phyloP scores from a whole-genome alignment of 2,797 vertebrate genomes.

The Enteromius paludinosus region DNA sequence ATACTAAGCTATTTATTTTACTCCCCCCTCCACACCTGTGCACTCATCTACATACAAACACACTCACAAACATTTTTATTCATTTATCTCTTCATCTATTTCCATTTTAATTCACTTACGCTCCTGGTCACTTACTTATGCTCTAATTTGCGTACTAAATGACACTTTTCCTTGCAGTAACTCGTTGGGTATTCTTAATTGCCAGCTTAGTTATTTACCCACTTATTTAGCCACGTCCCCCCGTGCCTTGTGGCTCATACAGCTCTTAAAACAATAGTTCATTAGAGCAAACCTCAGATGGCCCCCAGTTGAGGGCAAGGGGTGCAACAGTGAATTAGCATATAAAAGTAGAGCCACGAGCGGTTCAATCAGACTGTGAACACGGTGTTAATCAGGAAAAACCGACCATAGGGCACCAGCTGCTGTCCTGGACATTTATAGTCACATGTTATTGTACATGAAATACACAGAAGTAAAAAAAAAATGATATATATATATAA shows the following conservation, averaged over 20 bases:
- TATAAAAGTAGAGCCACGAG: constrained; percentile 20
- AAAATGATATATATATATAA: background rate
- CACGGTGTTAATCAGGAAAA: constrained; percentile 19
- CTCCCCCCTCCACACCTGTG: constrained; percentile 72
- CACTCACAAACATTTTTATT: constrained; percentile 65
- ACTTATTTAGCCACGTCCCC: constrained; percentile 42
- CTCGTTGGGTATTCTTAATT: constrained; percentile 51
- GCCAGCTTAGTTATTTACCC: constrained; percentile 52
- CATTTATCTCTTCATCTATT: constrained; percentile 80
- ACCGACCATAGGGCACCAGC: constrained; percentile 14
- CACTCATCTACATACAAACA: constrained; percentile 78
- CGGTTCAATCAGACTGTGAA: constrained; percentile 29
- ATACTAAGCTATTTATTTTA: constrained; percentile 81
- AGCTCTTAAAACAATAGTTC: constrained; percentile 40
- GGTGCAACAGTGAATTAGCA: constrained; percentile 44
- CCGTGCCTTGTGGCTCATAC: constrained; percentile 23
- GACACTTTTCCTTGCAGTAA: constrained; percentile 60
- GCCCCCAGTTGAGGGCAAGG: constrained; percentile 32
- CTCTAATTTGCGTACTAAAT: constrained; percentile 73
- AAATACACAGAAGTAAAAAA: background rate
- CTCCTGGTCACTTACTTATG: constrained; percentile 71
- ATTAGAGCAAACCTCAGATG: constrained; percentile 49
- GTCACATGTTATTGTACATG: background rate
- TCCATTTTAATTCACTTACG: constrained; percentile 80
- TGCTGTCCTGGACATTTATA: constrained; percentile 5